These are phyloP conservation scores for Eonycteris spelaea DNA, from an alignment of 2,113 vertebrate genomes.

Conservation along the genomic window DNA sequence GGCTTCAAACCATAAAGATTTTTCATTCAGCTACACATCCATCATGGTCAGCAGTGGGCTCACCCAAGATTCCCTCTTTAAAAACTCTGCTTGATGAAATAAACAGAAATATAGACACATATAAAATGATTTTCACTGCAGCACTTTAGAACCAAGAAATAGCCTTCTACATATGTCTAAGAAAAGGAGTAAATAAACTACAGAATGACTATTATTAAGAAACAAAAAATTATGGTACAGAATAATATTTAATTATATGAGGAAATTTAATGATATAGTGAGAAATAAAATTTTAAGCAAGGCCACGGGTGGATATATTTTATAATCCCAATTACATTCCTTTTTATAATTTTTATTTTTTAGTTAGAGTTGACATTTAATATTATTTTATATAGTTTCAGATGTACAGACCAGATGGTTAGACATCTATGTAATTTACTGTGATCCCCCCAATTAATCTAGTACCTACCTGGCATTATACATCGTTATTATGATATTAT, in stretches of 20 bases:
- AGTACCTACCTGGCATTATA: too few species aligned
- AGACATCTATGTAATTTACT: too few species aligned
- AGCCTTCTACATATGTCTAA: neutral
- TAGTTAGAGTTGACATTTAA: too few species aligned
- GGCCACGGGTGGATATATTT: neutral
- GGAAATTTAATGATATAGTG: neutral
- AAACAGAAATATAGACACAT: neutral
- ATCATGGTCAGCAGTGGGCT: neutral
- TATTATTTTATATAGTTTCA: too few species aligned
- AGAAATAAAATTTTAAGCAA: constrained; percentile 37
- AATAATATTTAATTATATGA: neutral
- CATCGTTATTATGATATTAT: too few species aligned
- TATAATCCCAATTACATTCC: constrained; percentile 27
- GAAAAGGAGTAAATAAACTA: neutral
- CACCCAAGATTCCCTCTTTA: neutral
- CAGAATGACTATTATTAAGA: neutral
- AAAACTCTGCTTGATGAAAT: neutral
- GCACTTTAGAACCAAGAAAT: neutral
- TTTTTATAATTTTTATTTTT: too few species aligned
- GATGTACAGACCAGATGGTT: too few species aligned
- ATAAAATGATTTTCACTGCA: neutral
- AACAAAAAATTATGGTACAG: neutral
- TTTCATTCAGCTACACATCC: neutral
- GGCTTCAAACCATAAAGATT: neutral
- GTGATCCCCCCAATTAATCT: too few species aligned